These are phyloP conservation scores for Pitangus sulphuratus DNA, from an alignment of 2,797 vertebrate species.

Conservation along the genomic window DNA sequence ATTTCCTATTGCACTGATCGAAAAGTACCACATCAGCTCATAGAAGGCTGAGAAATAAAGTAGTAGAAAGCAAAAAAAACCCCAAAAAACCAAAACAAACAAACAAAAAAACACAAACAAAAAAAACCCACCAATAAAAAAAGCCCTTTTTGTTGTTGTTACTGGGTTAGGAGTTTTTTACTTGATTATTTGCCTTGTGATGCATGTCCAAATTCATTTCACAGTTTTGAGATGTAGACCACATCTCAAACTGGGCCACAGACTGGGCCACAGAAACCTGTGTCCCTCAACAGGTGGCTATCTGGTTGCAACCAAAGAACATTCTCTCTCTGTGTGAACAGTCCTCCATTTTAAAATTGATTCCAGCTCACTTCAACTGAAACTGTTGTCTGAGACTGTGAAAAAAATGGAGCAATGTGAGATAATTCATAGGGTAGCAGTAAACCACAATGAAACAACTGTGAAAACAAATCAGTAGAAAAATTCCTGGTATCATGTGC, in stretches of 20 bases:
- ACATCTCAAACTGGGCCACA: not conserved
- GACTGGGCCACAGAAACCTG: not conserved
- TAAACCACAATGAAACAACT: not conserved
- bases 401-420: not conserved
- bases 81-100: too few relatives aligned
- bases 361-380: not conserved
- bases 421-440: not conserved
- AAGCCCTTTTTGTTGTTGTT: too few relatives aligned
- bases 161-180: too few relatives aligned
- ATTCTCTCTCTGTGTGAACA: not conserved
- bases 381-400: not conserved
- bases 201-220: rapidly evolving
- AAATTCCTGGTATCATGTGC: not conserved
- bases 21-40: not conserved
- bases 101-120: not conserved
- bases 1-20: not conserved
- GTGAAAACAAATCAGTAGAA: not conserved
- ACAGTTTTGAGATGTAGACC: not conserved
- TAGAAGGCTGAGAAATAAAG: not conserved
- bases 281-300: rapidly evolving
- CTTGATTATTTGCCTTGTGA: not conserved
- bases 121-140: not conserved
- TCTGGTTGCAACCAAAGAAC: not conserved
- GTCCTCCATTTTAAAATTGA: not conserved
- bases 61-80: not conserved